A percentile compares a stretch with the other conserved stretches of the same genome.
Conservation (phyloP, 1,140 invertebrate species). For the Diabrotica virgifera region DNA sequence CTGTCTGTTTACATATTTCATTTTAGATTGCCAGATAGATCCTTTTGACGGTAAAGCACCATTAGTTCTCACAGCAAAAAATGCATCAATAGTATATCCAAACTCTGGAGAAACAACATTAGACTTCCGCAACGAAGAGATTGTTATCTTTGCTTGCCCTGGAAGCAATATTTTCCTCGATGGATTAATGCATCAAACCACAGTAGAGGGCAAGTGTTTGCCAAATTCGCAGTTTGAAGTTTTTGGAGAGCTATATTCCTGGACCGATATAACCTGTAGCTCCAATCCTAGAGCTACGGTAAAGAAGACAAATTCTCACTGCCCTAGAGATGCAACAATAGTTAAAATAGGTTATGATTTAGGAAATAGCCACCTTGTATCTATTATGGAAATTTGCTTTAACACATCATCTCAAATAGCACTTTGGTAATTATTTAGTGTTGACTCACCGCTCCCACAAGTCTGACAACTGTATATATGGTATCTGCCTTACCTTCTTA, state of each 20-base stretch:
- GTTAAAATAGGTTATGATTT: slow-evolving; percentile 44
- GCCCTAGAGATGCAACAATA: slow-evolving; percentile 44
- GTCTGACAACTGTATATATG: too few species aligned
- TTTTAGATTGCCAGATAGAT: slow-evolving; percentile 25
- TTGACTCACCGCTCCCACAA: too few species aligned
- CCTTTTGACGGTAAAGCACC: slow-evolving; percentile 19
- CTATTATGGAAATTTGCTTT: slow-evolving; percentile 38
- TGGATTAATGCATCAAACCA: slow-evolving; percentile 37
- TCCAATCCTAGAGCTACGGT: background rate
- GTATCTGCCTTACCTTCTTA: too few species aligned
- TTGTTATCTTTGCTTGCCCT: slow-evolving; percentile 32
- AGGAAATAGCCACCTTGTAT: slow-evolving; percentile 29
- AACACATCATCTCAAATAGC: slow-evolving; percentile 30
- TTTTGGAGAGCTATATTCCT: background rate
- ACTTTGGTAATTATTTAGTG: too few species aligned
- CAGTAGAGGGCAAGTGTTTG: slow-evolving; percentile 10
- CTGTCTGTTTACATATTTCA: too few species aligned
- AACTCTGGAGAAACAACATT: slow-evolving; percentile 17
- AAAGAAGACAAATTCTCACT: slow-evolving; percentile 25
- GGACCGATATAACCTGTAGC: slow-evolving; percentile 14
- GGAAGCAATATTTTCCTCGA: slow-evolving; percentile 38
- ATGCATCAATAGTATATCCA: slow-evolving; percentile 26
- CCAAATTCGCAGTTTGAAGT: slow-evolving; percentile 11
- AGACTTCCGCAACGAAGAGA: slow-evolving; percentile 15
- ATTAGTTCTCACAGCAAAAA: slow-evolving; percentile 21